phyloP scores from a whole-genome alignment of 2,113 vertebrate species.

The Phalacrocorax pelagicus region DNA sequence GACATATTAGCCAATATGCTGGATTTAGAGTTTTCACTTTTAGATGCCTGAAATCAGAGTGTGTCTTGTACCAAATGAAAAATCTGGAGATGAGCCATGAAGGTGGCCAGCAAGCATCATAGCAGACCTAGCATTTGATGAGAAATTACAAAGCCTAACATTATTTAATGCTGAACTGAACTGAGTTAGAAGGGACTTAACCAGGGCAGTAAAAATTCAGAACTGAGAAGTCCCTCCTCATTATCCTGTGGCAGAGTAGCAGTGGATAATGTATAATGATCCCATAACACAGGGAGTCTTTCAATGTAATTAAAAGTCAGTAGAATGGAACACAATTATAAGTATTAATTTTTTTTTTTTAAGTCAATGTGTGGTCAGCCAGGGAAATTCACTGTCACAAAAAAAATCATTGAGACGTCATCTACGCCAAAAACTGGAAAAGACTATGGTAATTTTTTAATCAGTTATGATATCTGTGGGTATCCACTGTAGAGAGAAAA shows the following conservation, averaged over 20 bases:
- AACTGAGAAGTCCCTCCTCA: constrained; percentile 12
- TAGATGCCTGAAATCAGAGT: not conserved
- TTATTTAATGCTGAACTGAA: constrained; percentile 3
- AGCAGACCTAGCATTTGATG: not conserved
- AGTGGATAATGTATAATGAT: constrained; percentile 13
- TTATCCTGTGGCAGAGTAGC: not conserved
- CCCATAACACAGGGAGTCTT: constrained; percentile 1
- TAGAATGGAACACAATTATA: constrained; percentile 43
- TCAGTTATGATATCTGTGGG: not conserved
- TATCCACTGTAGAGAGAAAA: not conserved
- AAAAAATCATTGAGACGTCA: not conserved
- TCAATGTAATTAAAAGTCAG: constrained; percentile 48
- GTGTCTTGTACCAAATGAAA: not conserved
- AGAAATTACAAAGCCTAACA: constrained; percentile 8
- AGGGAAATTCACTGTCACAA: not conserved
- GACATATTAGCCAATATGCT: not conserved
- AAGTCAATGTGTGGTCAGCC: not conserved
- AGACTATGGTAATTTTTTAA: not conserved
- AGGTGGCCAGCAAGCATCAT: not conserved
- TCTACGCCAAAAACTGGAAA: not conserved
- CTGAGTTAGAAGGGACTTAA: not conserved
- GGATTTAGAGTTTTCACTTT: not conserved
- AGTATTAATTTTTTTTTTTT: not conserved
- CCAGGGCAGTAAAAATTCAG: constrained; percentile 16
- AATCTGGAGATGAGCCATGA: not conserved